A percentile compares a stretch with the other conserved stretches of the same genome.
Conservation (phyloP, 2,113 vertebrate genomes). For the Ahaetulla prasina region DNA sequence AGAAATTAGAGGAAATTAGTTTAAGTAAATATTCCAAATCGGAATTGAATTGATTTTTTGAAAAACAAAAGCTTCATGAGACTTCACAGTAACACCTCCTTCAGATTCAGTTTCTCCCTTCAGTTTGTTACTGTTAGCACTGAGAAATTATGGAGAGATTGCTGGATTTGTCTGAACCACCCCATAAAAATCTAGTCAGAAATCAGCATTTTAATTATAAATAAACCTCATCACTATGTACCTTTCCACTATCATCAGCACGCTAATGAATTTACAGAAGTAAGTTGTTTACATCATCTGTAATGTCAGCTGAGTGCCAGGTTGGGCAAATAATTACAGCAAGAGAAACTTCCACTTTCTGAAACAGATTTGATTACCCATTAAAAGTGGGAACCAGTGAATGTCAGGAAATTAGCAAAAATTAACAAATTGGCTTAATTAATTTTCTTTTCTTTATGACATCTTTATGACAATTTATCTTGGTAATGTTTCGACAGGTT, state of each 20-base stretch:
- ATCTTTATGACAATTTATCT: background rate
- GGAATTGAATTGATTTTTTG: background rate
- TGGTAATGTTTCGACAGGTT: background rate
- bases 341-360: background rate
- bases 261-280: background rate
- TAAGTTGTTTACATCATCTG: background rate
- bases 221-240: background rate
- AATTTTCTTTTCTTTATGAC: background rate
- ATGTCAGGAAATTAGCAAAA: background rate
- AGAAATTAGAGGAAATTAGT: background rate
- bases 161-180: background rate
- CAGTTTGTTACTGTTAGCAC: background rate
- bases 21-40: background rate
- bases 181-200: background rate
- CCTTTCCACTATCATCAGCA: background rate
- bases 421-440: background rate
- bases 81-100: background rate
- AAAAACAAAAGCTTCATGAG: background rate
- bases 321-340: background rate
- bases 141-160: background rate
- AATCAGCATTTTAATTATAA: background rate
- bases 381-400: background rate
- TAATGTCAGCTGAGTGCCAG: background rate
- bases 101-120: background rate
- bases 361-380: background rate